Evolutionary conservation across 1,140 invertebrate genomes (phyloP).

Genomic region (Sminthurides bifidus): DNA sequence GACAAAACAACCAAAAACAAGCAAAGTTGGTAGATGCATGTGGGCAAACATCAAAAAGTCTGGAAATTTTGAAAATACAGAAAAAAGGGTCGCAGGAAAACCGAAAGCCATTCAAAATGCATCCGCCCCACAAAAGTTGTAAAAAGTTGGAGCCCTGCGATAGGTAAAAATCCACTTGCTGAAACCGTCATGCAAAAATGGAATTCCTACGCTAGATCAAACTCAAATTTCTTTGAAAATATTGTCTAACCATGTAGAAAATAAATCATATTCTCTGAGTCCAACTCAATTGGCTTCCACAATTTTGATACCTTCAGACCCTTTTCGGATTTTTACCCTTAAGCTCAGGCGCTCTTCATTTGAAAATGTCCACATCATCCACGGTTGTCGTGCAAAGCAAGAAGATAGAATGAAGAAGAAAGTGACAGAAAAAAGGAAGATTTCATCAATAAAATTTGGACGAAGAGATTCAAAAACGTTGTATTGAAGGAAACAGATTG

Average conservation of each 20-base stretch:
- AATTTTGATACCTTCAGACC: slow-evolving; percentile 20
- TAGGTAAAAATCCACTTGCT: not conserved
- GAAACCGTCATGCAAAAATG: not conserved
- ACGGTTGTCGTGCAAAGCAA: slow-evolving; percentile 8
- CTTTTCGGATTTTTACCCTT: slow-evolving; percentile 22
- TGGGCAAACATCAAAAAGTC: too few relatives aligned
- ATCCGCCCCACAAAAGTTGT: not conserved
- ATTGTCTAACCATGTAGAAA: not conserved
- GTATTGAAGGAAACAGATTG: too few relatives aligned
- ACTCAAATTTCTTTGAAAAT: not conserved
- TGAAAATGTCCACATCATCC: not conserved
- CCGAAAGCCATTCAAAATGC: not conserved
- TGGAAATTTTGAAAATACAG: too few relatives aligned
- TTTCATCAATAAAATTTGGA: not conserved
- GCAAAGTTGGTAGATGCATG: too few relatives aligned
- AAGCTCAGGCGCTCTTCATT: slow-evolving; percentile 20
- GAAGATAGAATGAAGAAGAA: slow-evolving; percentile 9
- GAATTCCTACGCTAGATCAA: not conserved
- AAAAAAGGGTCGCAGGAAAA: too few relatives aligned
- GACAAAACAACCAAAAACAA: too few relatives aligned
- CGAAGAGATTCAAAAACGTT: too few relatives aligned
- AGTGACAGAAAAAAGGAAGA: slow-evolving; percentile 15
- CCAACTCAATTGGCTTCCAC: slow-evolving; percentile 22
- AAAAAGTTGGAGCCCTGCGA: not conserved
- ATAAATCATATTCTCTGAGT: not conserved